These are phyloP conservation scores for Triops cancriformis DNA, from an alignment of 1,140 invertebrate species.

Conservation along the genomic window DNA sequence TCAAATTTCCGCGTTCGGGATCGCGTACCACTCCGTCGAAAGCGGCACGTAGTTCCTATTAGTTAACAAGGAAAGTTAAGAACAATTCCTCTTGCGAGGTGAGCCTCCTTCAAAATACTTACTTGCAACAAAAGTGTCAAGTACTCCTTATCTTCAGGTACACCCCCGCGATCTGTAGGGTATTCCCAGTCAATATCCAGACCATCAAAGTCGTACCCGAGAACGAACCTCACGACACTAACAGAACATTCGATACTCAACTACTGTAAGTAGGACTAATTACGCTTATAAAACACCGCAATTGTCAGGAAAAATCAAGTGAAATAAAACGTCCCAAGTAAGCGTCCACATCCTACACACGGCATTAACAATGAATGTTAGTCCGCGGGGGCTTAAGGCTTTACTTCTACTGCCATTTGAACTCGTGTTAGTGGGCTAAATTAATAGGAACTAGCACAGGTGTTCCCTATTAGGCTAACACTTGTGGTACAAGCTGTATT, in stretches of 20 bases:
- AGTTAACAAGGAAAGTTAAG: background rate
- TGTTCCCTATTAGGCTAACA: too few relatives aligned
- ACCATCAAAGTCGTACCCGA: constrained; percentile 68
- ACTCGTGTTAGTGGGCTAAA: too few relatives aligned
- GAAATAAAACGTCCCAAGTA: too few relatives aligned
- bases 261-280: too few relatives aligned
- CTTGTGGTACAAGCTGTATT: too few relatives aligned
- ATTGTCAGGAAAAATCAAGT: too few relatives aligned
- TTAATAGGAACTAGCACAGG: too few relatives aligned
- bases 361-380: too few relatives aligned
- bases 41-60: constrained; percentile 22
- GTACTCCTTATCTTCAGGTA: constrained; percentile 61
- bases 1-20: constrained; percentile 19
- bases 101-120: constrained; percentile 26
- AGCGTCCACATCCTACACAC: too few relatives aligned
- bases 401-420: too few relatives aligned
- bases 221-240: constrained; percentile 36
- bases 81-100: background rate
- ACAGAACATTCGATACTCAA: background rate
- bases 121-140: constrained; percentile 67
- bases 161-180: constrained; percentile 58
- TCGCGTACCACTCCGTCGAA: constrained; percentile 22
- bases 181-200: constrained; percentile 70
- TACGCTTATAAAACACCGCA: too few relatives aligned
- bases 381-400: too few relatives aligned